A percentile compares a stretch with the other conserved stretches of the same genome.
Conservation (phyloP, 2,797 vertebrate genomes). For the Prunella strophiata region DNA sequence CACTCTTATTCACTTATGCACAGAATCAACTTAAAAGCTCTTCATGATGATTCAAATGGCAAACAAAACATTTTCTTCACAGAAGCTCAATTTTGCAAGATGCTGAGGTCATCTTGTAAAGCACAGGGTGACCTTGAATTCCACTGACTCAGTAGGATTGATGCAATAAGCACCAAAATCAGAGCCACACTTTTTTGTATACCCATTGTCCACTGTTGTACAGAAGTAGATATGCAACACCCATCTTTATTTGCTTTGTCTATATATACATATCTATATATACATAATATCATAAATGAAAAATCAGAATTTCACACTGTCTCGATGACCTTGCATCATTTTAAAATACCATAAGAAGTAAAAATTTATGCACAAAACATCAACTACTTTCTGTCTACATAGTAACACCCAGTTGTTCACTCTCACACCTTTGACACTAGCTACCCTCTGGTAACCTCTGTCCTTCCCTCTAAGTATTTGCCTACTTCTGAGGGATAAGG, state of each 20-base stretch:
- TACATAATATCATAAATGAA: background rate
- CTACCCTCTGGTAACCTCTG: background rate
- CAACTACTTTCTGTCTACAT: background rate
- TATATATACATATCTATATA: background rate
- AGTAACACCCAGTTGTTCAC: background rate
- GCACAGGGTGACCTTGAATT: background rate
- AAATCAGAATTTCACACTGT: background rate
- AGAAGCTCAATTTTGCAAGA: slow-evolving; percentile 31
- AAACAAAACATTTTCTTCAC: slow-evolving; percentile 20
- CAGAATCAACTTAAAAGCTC: background rate
- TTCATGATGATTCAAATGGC: slow-evolving; percentile 14
- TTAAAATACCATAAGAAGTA: background rate
- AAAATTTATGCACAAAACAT: background rate
- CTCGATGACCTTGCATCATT: background rate
- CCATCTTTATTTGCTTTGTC: background rate
- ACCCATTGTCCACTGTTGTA: background rate
- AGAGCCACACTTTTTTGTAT: background rate
- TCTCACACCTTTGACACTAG: background rate
- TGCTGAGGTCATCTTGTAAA: background rate
- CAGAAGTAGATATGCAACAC: background rate
- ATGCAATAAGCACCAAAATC: background rate
- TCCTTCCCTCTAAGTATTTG: background rate
- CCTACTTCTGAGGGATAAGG: background rate
- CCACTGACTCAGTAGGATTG: background rate
- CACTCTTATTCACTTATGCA: background rate